Percentiles rank a stretch among this genome's conserved stretches.
Conservation (phyloP, 2,888 invertebrate genomes). For the Colletes collaris region DNA sequence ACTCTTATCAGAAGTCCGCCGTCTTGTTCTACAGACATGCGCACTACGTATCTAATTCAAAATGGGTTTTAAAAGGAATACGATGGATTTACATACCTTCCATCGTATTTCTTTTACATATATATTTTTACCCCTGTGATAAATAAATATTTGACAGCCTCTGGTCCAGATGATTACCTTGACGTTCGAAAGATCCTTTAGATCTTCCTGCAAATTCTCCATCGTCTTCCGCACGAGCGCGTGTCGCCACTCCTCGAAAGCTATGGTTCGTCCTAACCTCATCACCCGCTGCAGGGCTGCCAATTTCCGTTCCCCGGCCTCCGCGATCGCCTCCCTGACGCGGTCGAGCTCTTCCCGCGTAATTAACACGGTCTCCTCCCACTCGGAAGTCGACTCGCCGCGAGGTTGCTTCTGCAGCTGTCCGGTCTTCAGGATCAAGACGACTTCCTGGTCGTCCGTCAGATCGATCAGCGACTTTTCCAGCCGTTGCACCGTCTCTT, state of each 20-base stretch:
- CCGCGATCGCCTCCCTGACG: conserved; percentile 67
- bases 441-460: conserved; percentile 64
- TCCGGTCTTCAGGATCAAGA: conserved; percentile 70
- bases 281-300: conserved; percentile 72
- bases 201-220: conserved; percentile 72
- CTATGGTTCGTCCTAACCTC: conserved; percentile 72
- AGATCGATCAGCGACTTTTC: conserved; percentile 39
- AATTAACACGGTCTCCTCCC: conserved; percentile 67
- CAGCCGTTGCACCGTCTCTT: conserved; percentile 50
- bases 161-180: conserved; percentile 68
- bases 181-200: conserved; percentile 70
- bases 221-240: conserved; percentile 72
- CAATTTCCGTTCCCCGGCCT: conserved; percentile 76
- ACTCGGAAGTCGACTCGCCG: conserved; percentile 59
- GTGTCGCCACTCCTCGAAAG: conserved; percentile 78
- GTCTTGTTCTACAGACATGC: no score
- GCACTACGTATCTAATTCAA: no score
- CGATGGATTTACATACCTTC: no score
- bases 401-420: conserved; percentile 68
- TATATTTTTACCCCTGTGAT: no score
- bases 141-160: no score
- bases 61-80: no score
- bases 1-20: no score
- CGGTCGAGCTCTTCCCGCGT: conserved; percentile 58
- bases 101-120: no score